Base-by-base conservation (phyloP, 2,888 invertebrate species). In the Catocala nupta region DNA sequence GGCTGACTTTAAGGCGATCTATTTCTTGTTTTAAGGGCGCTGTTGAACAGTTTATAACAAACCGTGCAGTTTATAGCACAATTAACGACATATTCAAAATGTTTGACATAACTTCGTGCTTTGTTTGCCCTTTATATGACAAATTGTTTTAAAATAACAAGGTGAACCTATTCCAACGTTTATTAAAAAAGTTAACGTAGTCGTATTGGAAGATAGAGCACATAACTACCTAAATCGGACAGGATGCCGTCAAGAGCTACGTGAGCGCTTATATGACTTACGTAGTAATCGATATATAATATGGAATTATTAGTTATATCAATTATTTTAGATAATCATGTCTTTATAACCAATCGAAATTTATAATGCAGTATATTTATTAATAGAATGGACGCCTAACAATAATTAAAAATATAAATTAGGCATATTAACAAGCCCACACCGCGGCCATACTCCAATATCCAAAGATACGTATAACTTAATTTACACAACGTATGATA, bases 1-100 rank as follows among this genome's bases (percentile, higher is more conserved):
- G 87, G 87, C 87, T 70, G 85, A 68, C 70, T 25, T 59, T 59
- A 33, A 47, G 9, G 47, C 45, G 55, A 64, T 64, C 57, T 77
- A 71, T 71, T 65, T 60, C 6, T 43, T 69, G 59, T 69, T 63
- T 53, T 55, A 58, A 59, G 25, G 39, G 61, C 47, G 62, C 60
- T 62, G 57, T 57, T 49, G 11, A 55, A 39, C 25, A 34, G 10
- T 51, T 59, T 43, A 52, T 11, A 34, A 36, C 11, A 13, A 12
- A 33, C 25, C 10, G 45, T 16, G 25, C 34, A 33, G 47, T 59
- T 64, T 11, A 48, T 13, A 49, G 25, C 25, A 13, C 9, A 34
- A 54, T 49, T 10, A 48, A 59, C 48, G n/a, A 36, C 43, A 25
- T 59, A 12, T 5, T 42, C 42, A 45, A 7, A 59, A 39, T 59